Evolutionary conservation across 2,888 invertebrate genomes (phyloP), one percentile per base, ranked within the genome.

Genomic region (Troilus luridus): DNA sequence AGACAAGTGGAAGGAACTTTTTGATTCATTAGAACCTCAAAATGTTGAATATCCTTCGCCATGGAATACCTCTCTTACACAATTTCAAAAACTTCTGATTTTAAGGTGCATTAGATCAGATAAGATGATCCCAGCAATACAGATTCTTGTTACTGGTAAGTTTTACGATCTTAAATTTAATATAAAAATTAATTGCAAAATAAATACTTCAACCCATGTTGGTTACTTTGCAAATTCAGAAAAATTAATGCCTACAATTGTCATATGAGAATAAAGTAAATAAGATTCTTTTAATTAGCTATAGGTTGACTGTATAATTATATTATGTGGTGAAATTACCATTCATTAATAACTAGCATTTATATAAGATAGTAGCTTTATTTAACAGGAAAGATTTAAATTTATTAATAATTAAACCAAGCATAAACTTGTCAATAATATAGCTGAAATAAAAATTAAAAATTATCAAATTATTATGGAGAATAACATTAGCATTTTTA

Each of bases 91-190:
- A 94, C 94, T 98, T 93, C 94, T 97, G 92, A 94, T 98, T 6
- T 94, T 98, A 11, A 95, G 98, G 90, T 97, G 97, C 93, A 95
- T 98, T 93, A 95, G 98, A 81, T 96, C 97, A 41, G 98, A 99
- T 94, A 98, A 98, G 95, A 96, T 98, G 94, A 96, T 97, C 91
- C 97, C 97, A 21, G 97, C 96, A 58, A 96, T 97, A 91, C 97
- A 96, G 94, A 94, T 95, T 92, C 97, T 96, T 93, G 96, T 97
- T 0, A 94, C 95, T 94, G 94, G 96, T 96, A 94, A 93, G 93
- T 90, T 88, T 19, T 24, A 24, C 24, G 12, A 24, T 67, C 10
- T 24, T 67, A 10, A 67, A 11, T n/a, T 24, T 67, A 67, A 67
- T 24, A 41, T 72, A 5, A 64, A 64, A n/a, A 64, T 24, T 24